Percentiles rank a stretch among this genome's conserved stretches.
phyloP scores from a whole-genome alignment of 2,888 invertebrate species.

The Plemyria rubiginata region DNA sequence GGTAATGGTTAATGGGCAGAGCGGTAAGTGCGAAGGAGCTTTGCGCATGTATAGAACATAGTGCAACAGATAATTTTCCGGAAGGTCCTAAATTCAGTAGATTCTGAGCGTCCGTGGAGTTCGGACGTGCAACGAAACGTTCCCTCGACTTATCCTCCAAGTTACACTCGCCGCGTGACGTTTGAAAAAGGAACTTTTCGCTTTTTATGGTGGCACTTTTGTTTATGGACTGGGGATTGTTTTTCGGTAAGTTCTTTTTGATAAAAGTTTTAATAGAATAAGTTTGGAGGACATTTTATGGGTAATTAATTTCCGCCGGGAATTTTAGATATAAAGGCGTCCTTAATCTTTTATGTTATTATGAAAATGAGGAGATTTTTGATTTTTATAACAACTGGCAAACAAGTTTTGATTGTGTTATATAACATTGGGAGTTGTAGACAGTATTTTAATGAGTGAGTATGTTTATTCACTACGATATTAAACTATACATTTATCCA shows the following conservation, averaged over 20 bases:
- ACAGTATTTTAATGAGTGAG: neutral
- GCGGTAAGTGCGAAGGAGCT: constrained; percentile 40
- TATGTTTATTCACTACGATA: neutral
- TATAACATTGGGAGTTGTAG: neutral
- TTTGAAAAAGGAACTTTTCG: constrained; percentile 48
- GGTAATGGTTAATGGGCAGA: constrained; percentile 45
- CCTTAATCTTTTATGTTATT: constrained; percentile 9
- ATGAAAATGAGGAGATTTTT: neutral
- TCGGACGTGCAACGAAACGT: constrained; percentile 49
- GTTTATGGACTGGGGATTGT: constrained; percentile 51
- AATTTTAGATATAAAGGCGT: constrained; percentile 20
- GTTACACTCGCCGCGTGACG: constrained; percentile 57
- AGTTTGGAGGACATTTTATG: constrained; percentile 34
- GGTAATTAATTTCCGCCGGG: constrained; percentile 28
- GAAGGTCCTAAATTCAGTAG: constrained; percentile 62
- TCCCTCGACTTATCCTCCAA: constrained; percentile 46
- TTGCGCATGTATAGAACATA: constrained; percentile 67
- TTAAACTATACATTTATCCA: neutral
- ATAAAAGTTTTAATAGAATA: constrained; percentile 41
- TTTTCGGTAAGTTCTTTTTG: constrained; percentile 50
- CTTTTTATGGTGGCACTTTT: constrained; percentile 52
- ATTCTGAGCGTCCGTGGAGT: constrained; percentile 51
- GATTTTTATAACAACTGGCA: neutral
- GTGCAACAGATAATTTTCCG: constrained; percentile 63
- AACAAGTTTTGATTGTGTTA: neutral